Evolutionary conservation across 2,113 vertebrate genomes (phyloP).

Genomic region (Oplegnathus fasciatus): DNA sequence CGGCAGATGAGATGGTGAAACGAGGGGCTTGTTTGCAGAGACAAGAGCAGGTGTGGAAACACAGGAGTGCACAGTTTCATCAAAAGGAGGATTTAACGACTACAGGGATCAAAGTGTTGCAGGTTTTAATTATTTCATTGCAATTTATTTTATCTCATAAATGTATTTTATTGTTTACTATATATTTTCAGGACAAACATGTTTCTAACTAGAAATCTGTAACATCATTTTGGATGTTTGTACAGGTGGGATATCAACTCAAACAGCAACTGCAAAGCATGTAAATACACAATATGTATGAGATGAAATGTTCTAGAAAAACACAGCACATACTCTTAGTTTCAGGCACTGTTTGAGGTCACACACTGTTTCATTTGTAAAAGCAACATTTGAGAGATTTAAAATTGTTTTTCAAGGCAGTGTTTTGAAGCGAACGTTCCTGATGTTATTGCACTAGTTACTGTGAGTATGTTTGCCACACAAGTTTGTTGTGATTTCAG

Average conservation of each 20-base stretch:
- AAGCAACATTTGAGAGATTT: slow-evolving; percentile 7
- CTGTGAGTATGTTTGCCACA: slow-evolving; percentile 1
- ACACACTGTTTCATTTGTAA: not conserved
- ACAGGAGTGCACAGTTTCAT: slow-evolving; percentile 20
- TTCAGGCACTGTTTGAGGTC: not conserved
- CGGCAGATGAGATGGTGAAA: slow-evolving; percentile 1
- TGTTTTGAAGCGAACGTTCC: not conserved
- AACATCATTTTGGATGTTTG: slow-evolving; percentile 25
- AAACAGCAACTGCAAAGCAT: not conserved
- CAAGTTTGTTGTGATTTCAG: slow-evolving; percentile 51
- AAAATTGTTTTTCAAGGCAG: not conserved
- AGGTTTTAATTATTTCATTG: slow-evolving; percentile 8
- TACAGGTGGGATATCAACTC: not conserved
- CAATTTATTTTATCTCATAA: slow-evolving; percentile 20
- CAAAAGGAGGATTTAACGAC: slow-evolving; percentile 40
- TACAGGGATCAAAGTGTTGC: slow-evolving; percentile 38
- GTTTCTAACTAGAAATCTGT: not conserved
- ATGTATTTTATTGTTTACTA: slow-evolving; percentile 5
- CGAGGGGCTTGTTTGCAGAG: slow-evolving; percentile 61
- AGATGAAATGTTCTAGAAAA: not conserved
- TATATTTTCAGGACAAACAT: slow-evolving; percentile 23
- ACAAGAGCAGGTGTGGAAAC: slow-evolving; percentile 28
- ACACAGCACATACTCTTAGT: not conserved
- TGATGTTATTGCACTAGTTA: slow-evolving; percentile 11
- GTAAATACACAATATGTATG: not conserved